phyloP scores from a whole-genome alignment of 2,888 invertebrate genomes.

The Strigamia crassipes region DNA sequence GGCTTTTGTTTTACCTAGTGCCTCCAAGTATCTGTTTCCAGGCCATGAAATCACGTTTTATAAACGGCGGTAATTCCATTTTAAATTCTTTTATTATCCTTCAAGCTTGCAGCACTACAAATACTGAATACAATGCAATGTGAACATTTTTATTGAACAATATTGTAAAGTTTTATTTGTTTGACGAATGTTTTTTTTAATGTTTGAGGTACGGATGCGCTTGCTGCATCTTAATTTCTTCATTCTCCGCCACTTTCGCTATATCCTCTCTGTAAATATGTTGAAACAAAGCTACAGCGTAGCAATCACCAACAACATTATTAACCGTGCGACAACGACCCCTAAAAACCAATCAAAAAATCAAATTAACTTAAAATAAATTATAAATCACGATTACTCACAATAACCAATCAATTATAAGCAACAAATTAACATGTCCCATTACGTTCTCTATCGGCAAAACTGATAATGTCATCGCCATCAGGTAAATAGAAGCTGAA shows the following conservation, averaged over 20 bases:
- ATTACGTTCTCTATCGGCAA: conserved; percentile 73
- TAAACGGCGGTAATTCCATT: too few species aligned
- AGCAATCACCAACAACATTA: conserved; percentile 86
- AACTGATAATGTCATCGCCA: conserved; percentile 78
- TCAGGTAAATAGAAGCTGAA: conserved; percentile 79
- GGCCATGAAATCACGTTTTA: too few species aligned
- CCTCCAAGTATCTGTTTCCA: too few species aligned
- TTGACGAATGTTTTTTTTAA: too few species aligned
- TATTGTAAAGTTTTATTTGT: too few species aligned
- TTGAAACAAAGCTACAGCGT: conserved; percentile 83
- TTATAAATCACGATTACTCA: conserved; percentile 62
- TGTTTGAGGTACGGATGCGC: not conserved
- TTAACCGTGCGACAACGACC: conserved; percentile 85
- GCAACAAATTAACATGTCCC: conserved; percentile 78
- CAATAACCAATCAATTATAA: conserved; percentile 91
- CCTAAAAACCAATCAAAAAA: conserved; percentile 60
- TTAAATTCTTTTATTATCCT: too few species aligned
- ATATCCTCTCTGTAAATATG: conserved; percentile 76
- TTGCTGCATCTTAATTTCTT: not conserved
- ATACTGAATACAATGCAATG: too few species aligned
- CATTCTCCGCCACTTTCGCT: not conserved
- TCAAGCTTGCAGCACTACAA: too few species aligned
- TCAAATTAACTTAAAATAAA: not conserved
- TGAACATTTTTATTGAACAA: too few species aligned
- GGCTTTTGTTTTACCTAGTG: too few species aligned